phyloP scores from a whole-genome alignment of 2,888 invertebrate genomes.

The Napeogenes inachia region DNA sequence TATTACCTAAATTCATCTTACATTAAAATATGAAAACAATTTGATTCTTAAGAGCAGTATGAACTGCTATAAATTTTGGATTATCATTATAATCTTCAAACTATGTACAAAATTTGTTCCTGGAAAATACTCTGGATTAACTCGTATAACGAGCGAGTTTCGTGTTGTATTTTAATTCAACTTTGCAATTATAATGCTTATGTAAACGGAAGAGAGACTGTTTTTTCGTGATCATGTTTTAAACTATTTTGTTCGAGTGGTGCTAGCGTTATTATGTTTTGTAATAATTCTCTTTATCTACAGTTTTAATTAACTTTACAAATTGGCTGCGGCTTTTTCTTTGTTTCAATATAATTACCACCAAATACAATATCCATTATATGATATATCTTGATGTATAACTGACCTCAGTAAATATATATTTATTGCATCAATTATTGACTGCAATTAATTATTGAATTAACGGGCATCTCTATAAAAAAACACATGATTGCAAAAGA shows the following conservation, averaged over 20 bases:
- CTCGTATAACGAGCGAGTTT: conserved; percentile 14
- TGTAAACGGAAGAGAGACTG: conserved; percentile 8
- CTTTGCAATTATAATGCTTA: conserved; percentile 12
- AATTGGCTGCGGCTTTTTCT: conserved; percentile 27
- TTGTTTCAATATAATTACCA: conserved; percentile 11
- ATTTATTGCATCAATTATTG: no score
- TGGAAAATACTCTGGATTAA: conserved; percentile 24
- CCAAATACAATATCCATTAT: neutral
- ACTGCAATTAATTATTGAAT: no score
- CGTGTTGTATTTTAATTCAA: conserved; percentile 10
- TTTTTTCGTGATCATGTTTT: conserved; percentile 9
- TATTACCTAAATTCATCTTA: neutral
- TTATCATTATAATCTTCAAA: conserved; percentile 8
- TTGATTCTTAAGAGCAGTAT: neutral
- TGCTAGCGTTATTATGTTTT: conserved; percentile 16
- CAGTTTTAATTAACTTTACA: conserved; percentile 29
- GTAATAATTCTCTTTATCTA: conserved; percentile 28
- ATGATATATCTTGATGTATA: neutral
- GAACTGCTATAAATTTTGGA: neutral
- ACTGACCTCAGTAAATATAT: neutral
- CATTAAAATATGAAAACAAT: neutral
- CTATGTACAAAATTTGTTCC: conserved; percentile 21
- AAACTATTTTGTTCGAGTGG: conserved; percentile 13
- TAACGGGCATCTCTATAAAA: no score
- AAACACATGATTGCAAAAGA: no score